These are phyloP conservation scores for Syncerus caffer DNA, from an alignment of 2,797 vertebrate species.

Conservation along the genomic window DNA sequence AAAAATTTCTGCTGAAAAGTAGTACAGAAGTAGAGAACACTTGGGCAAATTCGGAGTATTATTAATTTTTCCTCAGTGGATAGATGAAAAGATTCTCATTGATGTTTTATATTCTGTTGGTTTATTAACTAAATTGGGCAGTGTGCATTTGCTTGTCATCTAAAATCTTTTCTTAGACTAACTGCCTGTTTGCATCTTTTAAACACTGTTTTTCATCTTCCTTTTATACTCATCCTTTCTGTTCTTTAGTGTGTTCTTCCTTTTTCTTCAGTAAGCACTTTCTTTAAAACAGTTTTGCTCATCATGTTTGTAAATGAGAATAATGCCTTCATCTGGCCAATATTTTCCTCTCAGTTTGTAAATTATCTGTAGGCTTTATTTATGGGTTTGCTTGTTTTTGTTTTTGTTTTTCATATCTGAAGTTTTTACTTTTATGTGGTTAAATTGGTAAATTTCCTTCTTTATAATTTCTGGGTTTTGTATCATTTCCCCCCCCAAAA, in stretches of 20 bases:
- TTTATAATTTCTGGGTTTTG: background rate
- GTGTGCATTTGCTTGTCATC: background rate
- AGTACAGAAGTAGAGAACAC: background rate
- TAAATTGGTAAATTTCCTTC: background rate
- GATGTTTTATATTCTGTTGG: background rate
- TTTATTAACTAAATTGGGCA: background rate
- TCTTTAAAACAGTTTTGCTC: background rate
- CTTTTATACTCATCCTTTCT: background rate
- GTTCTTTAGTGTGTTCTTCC: background rate
- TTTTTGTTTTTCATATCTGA: background rate
- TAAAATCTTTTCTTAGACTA: background rate
- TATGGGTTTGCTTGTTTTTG: background rate
- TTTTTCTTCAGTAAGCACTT: background rate
- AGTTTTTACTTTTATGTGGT: background rate
- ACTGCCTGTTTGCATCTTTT: background rate
- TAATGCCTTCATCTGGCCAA: background rate
- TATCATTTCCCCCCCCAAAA: background rate
- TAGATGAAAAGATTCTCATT: background rate
- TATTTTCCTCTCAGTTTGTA: background rate
- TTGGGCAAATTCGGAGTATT: background rate
- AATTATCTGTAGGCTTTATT: background rate
- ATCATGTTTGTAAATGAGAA: background rate
- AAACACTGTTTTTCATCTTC: background rate
- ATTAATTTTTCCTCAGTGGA: background rate
- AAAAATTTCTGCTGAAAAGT: background rate